Evolutionary conservation across 1,140 invertebrate species (phyloP), one percentile per base, ranked within the genome.

Genomic region (Drosophila azteca): DNA sequence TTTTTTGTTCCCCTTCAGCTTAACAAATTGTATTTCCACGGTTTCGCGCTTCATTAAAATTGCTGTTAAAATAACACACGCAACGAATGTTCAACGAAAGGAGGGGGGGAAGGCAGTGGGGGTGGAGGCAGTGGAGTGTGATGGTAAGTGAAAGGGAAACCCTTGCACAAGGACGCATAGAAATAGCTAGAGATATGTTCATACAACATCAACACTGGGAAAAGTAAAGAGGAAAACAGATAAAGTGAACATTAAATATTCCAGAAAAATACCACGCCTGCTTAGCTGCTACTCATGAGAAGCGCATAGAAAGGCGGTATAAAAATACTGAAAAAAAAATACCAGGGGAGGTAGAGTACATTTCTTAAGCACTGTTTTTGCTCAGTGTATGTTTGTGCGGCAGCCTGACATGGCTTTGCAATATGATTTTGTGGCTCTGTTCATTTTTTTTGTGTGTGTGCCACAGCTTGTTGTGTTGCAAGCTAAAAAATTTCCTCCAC

Each of bases 1-100:
- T 41, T 71, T 61, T 26, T 41, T 17, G 9, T 35, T 35, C 7
- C 22, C 2, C 43, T 1, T 46, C 61, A 63, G 83, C 78, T 75
- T 78, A 87, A 85, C 82, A 85, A 85, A 85, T 87, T 85, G 82
- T 87, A 78, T 82, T 85, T 85, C 82, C 82, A 82, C 82, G 82
- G 78, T 88, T 85, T 87, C 77, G 82, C 82, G 82, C 82, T 87
- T 87, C 83, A 87, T 87, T 87, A 87, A 87, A 87, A 88, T 88
- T 87, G 82, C 83, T 88, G 82, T 88, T 87, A 88, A 82, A 87
- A 87, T 88, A 88, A 88, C 78, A 88, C 77, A 80, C 81, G 81
- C 81, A 84, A 60, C 52, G 58, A 48, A 74, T 66, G 41, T 53
- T 54, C 64, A 60, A 31, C 4, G 41, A 24, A 13, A 31, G 13